Percentiles rank a stretch among this genome's conserved stretches.
phyloP scores from a whole-genome alignment of 2,888 invertebrate species.

The Calliphora vomitoria region DNA sequence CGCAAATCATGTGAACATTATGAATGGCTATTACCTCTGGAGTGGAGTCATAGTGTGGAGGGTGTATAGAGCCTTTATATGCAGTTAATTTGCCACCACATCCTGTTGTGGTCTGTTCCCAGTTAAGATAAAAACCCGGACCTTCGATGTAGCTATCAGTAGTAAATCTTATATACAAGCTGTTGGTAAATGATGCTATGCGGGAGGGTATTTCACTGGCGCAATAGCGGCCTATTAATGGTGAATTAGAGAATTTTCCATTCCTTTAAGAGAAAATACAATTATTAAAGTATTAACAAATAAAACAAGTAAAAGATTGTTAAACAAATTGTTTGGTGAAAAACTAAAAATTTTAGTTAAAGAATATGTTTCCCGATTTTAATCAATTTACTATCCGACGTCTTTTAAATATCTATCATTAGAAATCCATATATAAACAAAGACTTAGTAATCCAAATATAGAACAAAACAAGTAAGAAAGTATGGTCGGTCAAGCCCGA shows the following conservation, averaged over 20 bases:
- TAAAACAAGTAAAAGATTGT: too few relatives aligned
- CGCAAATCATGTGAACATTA: slow-evolving; percentile 89
- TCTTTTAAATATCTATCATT: too few relatives aligned
- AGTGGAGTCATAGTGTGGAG: slow-evolving; percentile 87
- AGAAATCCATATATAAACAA: too few relatives aligned
- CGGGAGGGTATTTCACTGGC: slow-evolving; percentile 87
- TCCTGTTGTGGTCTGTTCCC: slow-evolving; percentile 88
- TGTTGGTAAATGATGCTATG: slow-evolving; percentile 91
- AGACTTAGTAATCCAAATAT: too few relatives aligned
- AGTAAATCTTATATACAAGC: slow-evolving; percentile 90
- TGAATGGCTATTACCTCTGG: slow-evolving; percentile 70
- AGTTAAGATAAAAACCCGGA: slow-evolving; percentile 90
- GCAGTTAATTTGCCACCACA: slow-evolving; percentile 93
- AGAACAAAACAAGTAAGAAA: too few relatives aligned
- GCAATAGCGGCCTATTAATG: slow-evolving; percentile 92
- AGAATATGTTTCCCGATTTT: too few relatives aligned
- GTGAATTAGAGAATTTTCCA: slow-evolving; percentile 89
- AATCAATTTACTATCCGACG: too few relatives aligned
- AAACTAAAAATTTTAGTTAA: too few relatives aligned
- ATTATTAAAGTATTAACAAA: too few relatives aligned
- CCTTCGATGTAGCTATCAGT: slow-evolving; percentile 88
- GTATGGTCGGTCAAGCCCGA: too few relatives aligned
- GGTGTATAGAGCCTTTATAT: slow-evolving; percentile 90
- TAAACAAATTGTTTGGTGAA: too few relatives aligned
- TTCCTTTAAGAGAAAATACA: slow-evolving; percentile 86